These are phyloP conservation scores for Drosophila atroscutellata DNA, from an alignment of 2,888 invertebrate species.

Conservation along the genomic window DNA sequence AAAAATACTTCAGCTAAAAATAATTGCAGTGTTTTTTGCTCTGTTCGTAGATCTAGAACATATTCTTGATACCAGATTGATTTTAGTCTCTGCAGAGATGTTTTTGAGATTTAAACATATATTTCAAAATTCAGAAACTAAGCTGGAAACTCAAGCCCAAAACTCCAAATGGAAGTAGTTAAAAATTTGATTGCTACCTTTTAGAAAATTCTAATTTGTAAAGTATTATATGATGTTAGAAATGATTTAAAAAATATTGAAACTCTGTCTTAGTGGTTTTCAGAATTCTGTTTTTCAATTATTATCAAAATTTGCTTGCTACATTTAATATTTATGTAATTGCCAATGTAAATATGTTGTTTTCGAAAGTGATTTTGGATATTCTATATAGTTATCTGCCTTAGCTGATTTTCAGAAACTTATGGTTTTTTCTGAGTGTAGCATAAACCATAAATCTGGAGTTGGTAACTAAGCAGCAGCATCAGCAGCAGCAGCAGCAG, in stretches of 20 bases:
- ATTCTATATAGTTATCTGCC: background rate
- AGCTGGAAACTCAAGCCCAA: background rate
- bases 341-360: background rate
- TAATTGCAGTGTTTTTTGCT: background rate
- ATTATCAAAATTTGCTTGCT: background rate
- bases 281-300: background rate
- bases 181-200: background rate
- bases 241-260: too few species aligned
- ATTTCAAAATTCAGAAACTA: background rate
- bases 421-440: background rate
- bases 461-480: background rate
- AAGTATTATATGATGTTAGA: too few species aligned
- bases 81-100: background rate
- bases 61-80: background rate
- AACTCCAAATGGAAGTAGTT: background rate
- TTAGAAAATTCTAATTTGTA: background rate
- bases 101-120: background rate
- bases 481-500: background rate
- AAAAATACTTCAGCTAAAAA: background rate
- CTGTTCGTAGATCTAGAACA: background rate
- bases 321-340: background rate
- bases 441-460: conserved; percentile 42
- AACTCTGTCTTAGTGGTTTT: background rate
- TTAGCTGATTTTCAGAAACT: background rate
- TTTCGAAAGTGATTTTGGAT: background rate